Percentiles rank a stretch among this genome's conserved stretches.
phyloP scores from a whole-genome alignment of 2,797 vertebrate genomes.

The Anguilla megastoma region DNA sequence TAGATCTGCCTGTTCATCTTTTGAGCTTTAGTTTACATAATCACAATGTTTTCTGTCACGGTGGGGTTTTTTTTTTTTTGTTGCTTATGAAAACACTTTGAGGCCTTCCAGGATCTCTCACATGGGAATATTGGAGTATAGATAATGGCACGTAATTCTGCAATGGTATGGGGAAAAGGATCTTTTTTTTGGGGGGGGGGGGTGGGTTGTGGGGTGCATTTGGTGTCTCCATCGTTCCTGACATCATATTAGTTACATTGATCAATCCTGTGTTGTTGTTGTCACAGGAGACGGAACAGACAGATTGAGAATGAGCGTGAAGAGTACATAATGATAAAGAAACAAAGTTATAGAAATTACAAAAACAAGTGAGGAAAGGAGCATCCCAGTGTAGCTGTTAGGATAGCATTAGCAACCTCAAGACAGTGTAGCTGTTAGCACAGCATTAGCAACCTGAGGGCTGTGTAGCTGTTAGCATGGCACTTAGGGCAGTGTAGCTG shows the following conservation, averaged over 20 bases:
- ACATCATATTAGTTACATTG: constrained; percentile 61
- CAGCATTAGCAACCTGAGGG: constrained; percentile 43
- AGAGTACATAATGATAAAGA: constrained; percentile 47
- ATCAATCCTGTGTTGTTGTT: constrained; percentile 52
- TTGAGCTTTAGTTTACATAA: constrained; percentile 62
- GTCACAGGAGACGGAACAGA: constrained; percentile 57
- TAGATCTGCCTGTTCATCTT: constrained; percentile 71
- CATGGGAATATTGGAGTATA: constrained; percentile 42
- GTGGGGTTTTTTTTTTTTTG: constrained; percentile 46
- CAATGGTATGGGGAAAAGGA: constrained; percentile 27
- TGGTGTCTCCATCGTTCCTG: constrained; percentile 53
- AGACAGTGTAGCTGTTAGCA: constrained; percentile 30
- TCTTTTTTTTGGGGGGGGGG: constrained; percentile 43
- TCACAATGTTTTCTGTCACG: constrained; percentile 60
- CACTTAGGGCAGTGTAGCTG: not conserved
- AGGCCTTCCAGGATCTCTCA: constrained; percentile 52
- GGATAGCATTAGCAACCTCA: constrained; percentile 31
- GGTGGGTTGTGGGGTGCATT: not conserved
- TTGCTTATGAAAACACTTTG: constrained; percentile 53
- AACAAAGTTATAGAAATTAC: constrained; percentile 59
- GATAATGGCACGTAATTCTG: not conserved
- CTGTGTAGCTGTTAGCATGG: constrained; percentile 52
- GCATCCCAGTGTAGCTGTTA: constrained; percentile 35
- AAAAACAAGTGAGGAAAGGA: constrained; percentile 68
- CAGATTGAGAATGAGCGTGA: constrained; percentile 58